Conservation (phyloP, 2,888 invertebrate species). For the Epistrophe eligans region DNA sequence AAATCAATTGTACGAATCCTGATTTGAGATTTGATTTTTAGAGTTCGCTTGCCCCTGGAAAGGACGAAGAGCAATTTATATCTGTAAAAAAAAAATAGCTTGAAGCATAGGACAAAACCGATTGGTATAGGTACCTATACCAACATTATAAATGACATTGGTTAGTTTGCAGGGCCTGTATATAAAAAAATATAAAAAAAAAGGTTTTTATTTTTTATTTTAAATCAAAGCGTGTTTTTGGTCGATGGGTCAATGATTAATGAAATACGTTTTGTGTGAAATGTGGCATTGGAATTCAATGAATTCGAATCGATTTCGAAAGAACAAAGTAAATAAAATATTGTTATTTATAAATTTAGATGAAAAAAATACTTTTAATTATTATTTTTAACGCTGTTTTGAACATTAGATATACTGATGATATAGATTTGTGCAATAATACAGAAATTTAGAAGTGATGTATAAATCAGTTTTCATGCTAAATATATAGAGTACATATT, state of each 20-base stretch:
- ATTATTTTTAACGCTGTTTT: neutral
- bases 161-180: slow-evolving; percentile 1
- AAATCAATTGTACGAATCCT: slow-evolving; percentile 67
- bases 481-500: neutral
- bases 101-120: slow-evolving; percentile 8
- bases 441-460: neutral
- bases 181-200: neutral
- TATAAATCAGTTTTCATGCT: neutral
- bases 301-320: neutral
- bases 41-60: slow-evolving; percentile 15
- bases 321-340: slow-evolving; percentile 12
- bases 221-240: slow-evolving; percentile 23
- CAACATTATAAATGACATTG: slow-evolving; percentile 30
- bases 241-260: slow-evolving; percentile 68
- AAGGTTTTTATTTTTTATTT: neutral
- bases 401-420: neutral
- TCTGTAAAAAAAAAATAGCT: slow-evolving; percentile 34
- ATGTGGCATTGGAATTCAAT: slow-evolving; percentile 51
- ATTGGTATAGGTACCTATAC: slow-evolving; percentile 10
- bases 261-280: slow-evolving; percentile 48
- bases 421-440: neutral
- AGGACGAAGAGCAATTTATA: slow-evolving; percentile 41
- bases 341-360: neutral
- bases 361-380: slow-evolving; percentile 4
- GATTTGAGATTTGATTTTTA: slow-evolving; percentile 70